Percentiles rank a stretch among this genome's conserved stretches.
These are phyloP conservation scores for Pygoscelis adeliae DNA, from an alignment of 2,113 vertebrate genomes.

Conservation along the genomic window DNA sequence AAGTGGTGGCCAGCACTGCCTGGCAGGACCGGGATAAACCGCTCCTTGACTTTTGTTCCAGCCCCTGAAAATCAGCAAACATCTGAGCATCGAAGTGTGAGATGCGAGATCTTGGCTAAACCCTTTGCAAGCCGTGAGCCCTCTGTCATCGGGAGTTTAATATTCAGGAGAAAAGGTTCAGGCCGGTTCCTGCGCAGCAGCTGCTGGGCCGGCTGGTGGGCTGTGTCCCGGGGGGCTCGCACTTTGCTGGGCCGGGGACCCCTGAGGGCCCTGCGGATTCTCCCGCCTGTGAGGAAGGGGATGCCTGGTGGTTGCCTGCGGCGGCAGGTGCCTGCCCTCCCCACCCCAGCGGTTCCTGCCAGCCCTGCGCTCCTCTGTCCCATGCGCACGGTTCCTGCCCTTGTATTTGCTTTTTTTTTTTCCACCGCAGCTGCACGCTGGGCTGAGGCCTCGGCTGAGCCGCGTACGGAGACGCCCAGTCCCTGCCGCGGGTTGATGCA, in stretches of 20 bases:
- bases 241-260: not conserved
- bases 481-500: accelerated
- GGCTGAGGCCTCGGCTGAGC: not conserved
- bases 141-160: accelerated
- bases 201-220: accelerated
- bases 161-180: accelerated
- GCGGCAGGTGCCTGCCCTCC: not conserved
- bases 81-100: accelerated
- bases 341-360: not conserved
- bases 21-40: not conserved
- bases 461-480: not conserved
- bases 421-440: not conserved
- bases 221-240: not conserved
- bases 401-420: not conserved
- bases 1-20: not conserved
- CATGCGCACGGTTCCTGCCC: not conserved
- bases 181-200: accelerated
- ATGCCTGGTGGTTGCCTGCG: not conserved
- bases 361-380: not conserved
- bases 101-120: not conserved
- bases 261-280: accelerated
- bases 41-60: not conserved
- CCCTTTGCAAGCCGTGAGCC: accelerated
- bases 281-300: accelerated
- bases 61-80: not conserved